Evolutionary conservation across 2,113 vertebrate species (phyloP).

Genomic region (Nanger granti): DNA sequence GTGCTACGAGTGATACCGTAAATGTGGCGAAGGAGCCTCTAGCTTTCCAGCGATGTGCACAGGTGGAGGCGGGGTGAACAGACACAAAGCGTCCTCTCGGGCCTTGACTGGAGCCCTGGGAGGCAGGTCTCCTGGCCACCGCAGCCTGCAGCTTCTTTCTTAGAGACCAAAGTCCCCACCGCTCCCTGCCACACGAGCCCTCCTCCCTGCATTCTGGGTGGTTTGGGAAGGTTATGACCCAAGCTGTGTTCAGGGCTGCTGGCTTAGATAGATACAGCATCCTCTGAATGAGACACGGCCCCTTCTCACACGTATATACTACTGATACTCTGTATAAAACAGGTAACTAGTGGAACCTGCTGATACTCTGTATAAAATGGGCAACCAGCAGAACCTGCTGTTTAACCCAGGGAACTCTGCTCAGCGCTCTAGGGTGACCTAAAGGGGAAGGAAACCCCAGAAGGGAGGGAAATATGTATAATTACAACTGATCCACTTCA

Average conservation of each 20-base stretch:
- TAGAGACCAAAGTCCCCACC: rapidly evolving
- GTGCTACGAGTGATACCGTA: neutral
- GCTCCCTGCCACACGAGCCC: rapidly evolving
- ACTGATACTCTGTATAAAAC: rapidly evolving
- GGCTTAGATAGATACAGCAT: rapidly evolving
- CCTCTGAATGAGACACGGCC: neutral
- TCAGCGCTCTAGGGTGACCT: rapidly evolving
- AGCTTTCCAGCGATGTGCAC: neutral
- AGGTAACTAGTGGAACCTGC: rapidly evolving
- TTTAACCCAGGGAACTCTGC: neutral
- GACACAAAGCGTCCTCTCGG: neutral
- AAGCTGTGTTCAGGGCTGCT: neutral
- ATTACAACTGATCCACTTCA: neutral
- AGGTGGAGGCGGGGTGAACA: neutral
- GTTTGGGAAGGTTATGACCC: neutral
- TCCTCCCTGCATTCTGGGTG: neutral
- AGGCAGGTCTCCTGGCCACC: too few species aligned
- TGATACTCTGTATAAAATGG: rapidly evolving
- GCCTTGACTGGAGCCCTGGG: rapidly evolving
- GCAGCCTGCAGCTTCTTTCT: neutral
- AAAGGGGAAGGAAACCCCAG: neutral
- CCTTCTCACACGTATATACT: rapidly evolving
- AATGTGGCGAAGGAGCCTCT: neutral
- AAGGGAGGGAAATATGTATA: rapidly evolving
- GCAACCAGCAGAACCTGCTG: neutral